Conservation (phyloP, 2,888 invertebrate genomes). For the Philhelius pedissequus region DNA sequence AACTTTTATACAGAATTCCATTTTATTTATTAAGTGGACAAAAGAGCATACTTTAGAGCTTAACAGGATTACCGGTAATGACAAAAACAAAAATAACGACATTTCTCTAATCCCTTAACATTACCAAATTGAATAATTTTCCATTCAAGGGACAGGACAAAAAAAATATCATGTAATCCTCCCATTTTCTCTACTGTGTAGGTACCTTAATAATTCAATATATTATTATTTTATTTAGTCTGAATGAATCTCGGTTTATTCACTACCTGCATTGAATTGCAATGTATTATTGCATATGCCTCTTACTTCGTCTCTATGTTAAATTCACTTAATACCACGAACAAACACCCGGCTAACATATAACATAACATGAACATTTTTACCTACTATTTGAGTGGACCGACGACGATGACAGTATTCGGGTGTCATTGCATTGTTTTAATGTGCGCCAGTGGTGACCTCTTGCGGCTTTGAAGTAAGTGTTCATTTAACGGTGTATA, state of each 20-base stretch:
- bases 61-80: background rate
- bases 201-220: background rate
- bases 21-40: too few species aligned
- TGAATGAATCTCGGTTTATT: background rate
- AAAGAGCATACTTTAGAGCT: too few species aligned
- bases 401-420: background rate
- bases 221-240: background rate
- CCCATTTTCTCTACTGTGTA: too few species aligned
- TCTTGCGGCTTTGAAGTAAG: background rate
- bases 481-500: background rate
- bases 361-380: background rate
- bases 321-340: conserved; percentile 7
- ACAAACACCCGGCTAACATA: background rate
- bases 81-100: background rate
- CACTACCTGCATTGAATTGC: background rate
- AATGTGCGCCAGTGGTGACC: conserved; percentile 18
- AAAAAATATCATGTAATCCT: background rate
- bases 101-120: background rate
- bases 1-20: too few species aligned
- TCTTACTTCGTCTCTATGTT: background rate
- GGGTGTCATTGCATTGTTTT: conserved; percentile 13
- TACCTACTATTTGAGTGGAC: background rate
- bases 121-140: background rate
- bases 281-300: background rate
- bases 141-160: background rate